Conservation (phyloP, 1,140 invertebrate genomes). For the Daktulosphaira vitifoliae region DNA sequence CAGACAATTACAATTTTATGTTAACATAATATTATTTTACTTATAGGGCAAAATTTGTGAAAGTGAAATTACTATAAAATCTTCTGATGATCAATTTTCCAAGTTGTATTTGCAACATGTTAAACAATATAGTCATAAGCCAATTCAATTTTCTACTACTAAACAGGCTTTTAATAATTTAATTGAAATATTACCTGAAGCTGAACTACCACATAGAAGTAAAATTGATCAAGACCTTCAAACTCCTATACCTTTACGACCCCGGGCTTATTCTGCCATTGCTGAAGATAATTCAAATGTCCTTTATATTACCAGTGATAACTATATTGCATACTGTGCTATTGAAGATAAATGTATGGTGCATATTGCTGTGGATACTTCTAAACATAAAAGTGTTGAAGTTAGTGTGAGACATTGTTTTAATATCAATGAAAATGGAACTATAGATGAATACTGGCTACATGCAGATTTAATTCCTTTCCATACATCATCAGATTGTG, state of each 20-base stretch:
- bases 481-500: neutral
- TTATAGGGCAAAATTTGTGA: neutral
- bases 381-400: neutral
- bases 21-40: too few relatives aligned
- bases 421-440: neutral
- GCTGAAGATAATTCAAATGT: neutral
- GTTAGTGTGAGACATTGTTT: slow-evolving; percentile 15
- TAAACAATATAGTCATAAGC: slow-evolving; percentile 21
- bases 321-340: slow-evolving; percentile 14
- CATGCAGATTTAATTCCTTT: slow-evolving; percentile 25
- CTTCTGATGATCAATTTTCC: neutral
- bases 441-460: slow-evolving; percentile 7
- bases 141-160: slow-evolving; percentile 9
- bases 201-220: neutral
- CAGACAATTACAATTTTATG: too few relatives aligned
- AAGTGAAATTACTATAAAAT: neutral
- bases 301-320: slow-evolving; percentile 20
- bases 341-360: slow-evolving; percentile 30
- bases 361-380: neutral
- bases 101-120: slow-evolving; percentile 8
- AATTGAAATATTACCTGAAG: neutral
- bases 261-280: neutral
- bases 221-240: neutral
- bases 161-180: neutral
- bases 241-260: slow-evolving; percentile 3